Percentiles rank a stretch among this genome's conserved stretches.
Conservation (phyloP, 1,140 invertebrate genomes). For the Chlorops oryzae region DNA sequence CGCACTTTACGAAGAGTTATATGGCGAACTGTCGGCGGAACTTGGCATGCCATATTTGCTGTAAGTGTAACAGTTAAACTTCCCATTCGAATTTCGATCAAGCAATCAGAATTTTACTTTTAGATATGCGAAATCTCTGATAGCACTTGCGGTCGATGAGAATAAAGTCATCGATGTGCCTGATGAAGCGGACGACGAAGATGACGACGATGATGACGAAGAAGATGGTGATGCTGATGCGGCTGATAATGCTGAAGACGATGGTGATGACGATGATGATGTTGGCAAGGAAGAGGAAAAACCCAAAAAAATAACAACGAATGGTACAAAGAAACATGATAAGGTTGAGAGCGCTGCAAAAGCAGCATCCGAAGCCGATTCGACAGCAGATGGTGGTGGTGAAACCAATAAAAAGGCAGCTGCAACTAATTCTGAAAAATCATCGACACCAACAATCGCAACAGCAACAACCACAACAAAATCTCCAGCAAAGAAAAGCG, state of each 20-base stretch:
- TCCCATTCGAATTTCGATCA: background rate
- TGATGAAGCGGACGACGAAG: slow-evolving; percentile 53
- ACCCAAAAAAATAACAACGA: slow-evolving; percentile 3
- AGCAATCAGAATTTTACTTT: background rate
- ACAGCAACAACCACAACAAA: too few species aligned
- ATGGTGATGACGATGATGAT: slow-evolving; percentile 45
- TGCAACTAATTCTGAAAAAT: too few species aligned
- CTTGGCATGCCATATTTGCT: slow-evolving; percentile 70
- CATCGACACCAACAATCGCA: too few species aligned
- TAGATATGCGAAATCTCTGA: slow-evolving; percentile 54
- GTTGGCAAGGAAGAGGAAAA: background rate
- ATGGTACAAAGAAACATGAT: too few species aligned
- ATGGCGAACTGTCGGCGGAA: slow-evolving; percentile 65
- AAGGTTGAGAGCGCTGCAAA: too few species aligned
- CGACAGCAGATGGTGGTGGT: too few species aligned
- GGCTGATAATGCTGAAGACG: slow-evolving; percentile 40
- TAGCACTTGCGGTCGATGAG: slow-evolving; percentile 68
- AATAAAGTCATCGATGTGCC: slow-evolving; percentile 63
- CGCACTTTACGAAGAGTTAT: slow-evolving; percentile 55
- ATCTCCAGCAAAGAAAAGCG: slow-evolving; percentile 1
- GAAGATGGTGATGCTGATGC: slow-evolving; percentile 49
- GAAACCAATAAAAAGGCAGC: too few species aligned
- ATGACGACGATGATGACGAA: slow-evolving; percentile 47
- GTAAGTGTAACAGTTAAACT: slow-evolving; percentile 48
- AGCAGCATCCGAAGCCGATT: too few species aligned